Base-by-base conservation (phyloP, 2,113 vertebrate genomes). In the Tetraodon nigroviridis region DNA sequence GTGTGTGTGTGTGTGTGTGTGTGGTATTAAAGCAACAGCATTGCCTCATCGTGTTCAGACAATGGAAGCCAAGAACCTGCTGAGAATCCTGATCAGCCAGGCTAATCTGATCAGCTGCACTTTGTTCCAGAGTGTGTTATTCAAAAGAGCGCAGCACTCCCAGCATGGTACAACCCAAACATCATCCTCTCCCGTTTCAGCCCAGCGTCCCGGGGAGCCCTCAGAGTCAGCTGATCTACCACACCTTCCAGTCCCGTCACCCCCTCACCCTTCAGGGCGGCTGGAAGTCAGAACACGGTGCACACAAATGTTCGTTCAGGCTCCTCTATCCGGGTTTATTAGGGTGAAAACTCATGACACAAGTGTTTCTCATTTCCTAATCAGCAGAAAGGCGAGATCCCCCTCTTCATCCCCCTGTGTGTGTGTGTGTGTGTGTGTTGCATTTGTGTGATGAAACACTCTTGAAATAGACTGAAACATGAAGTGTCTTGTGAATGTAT, bases 101-200 rank as follows among this genome's bases (percentile, higher is more conserved):
- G 17, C 77, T 86, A 81, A 88, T 89, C 86, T 87, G 80, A 89
- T 91, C 87, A 75, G 67, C 73, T 46, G 78, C 82, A 79, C 75
- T 84, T 73, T 58, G 83, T 82, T 85, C 73, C 18, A 81, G 64
- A 78, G 79, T 69, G 81, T 16, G 85, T 82, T 79, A 73, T 73
- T 80, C 84, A 84, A 85, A 89, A 81, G 69, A 81, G 69, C 60
- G 82, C 84, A 70, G 81, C 61, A 18, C 71, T 81, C 73, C 59
- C 78, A 71, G 82, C 75, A 7, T 69, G 81, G 57, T 2, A 61
- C 18, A 88, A 82, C 80, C 87, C 85, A 89, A 89, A 90, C 89
- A 90, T 55, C n/a, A 27, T 48, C 64, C 65, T 77, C 81, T 90
- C 84, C 64, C 54, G 72, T 90, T 89, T 79, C 86, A 80, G 61